Evolutionary conservation across 1,140 invertebrate species (phyloP).

Genomic region (Cotesia vestalis): DNA sequence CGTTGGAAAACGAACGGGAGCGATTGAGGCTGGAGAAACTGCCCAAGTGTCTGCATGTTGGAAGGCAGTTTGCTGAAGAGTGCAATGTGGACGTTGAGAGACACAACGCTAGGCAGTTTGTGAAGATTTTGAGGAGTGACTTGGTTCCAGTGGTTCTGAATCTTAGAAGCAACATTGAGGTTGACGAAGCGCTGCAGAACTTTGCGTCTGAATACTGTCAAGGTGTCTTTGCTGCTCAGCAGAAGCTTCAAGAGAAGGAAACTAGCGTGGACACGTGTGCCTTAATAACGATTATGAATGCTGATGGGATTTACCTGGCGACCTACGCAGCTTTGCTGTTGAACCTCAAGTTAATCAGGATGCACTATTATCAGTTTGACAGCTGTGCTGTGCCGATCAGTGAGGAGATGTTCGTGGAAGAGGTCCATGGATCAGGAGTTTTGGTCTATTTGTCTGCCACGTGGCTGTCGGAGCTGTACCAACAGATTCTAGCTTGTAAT

Average conservation of each 20-base stretch:
- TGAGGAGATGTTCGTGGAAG: conserved; percentile 88
- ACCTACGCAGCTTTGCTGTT: conserved; percentile 85
- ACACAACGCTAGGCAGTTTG: conserved; percentile 81
- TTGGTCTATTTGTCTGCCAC: conserved; percentile 89
- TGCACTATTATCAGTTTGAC: conserved; percentile 78
- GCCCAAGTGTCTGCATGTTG: conserved; percentile 71
- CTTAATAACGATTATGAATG: conserved; percentile 85
- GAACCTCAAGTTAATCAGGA: conserved; percentile 81
- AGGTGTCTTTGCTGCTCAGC: conserved; percentile 65
- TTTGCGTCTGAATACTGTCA: conserved; percentile 92
- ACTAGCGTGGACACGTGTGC: conserved; percentile 51
- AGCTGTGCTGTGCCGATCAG: conserved; percentile 66
- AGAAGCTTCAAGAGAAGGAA: conserved; percentile 57
- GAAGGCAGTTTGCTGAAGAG: conserved; percentile 69
- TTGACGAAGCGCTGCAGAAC: conserved; percentile 89
- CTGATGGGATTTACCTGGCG: conserved; percentile 92
- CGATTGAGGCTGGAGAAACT: conserved; percentile 71
- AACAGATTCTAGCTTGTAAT: conserved; percentile 81
- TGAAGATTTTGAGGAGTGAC: conserved; percentile 74
- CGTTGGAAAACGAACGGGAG: conserved; percentile 66
- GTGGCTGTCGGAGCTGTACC: conserved; percentile 91
- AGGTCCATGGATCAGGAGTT: conserved; percentile 89
- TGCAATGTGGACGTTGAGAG: conserved; percentile 80
- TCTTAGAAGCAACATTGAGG: conserved; percentile 80
- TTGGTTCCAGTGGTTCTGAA: conserved; percentile 77